Evolutionary conservation across 2,888 invertebrate species (phyloP).

Genomic region (Drosophila anceps): DNA sequence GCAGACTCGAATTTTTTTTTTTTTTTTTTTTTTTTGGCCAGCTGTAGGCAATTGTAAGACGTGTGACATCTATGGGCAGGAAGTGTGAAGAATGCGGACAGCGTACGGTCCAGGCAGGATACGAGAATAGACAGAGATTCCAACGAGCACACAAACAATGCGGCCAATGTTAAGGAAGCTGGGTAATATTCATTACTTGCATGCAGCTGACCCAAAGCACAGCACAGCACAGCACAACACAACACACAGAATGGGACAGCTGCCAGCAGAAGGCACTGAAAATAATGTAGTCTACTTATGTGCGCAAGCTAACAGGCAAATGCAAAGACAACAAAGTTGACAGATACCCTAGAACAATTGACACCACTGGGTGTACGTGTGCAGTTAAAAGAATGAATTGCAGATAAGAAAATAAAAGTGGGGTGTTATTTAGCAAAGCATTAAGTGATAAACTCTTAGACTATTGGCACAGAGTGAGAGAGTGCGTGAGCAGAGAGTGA

Average conservation of each 20-base stretch:
- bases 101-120: not conserved
- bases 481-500: not conserved
- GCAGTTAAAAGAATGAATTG: not conserved
- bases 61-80: constrained; percentile 54
- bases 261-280: constrained; percentile 29
- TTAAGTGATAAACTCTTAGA: too few relatives aligned
- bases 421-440: not conserved
- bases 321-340: constrained; percentile 49
- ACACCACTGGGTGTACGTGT: not conserved
- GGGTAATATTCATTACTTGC: constrained; percentile 56
- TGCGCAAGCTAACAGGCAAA: constrained; percentile 45
- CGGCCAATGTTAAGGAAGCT: constrained; percentile 39
- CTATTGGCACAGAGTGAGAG: too few relatives aligned
- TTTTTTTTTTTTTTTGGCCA: constrained; percentile 26
- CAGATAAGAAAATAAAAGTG: too few relatives aligned
- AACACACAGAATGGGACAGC: constrained; percentile 18
- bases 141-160: constrained; percentile 30
- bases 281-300: constrained; percentile 55
- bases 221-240: constrained; percentile 5
- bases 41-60: constrained; percentile 57
- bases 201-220: constrained; percentile 55
- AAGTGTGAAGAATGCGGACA: constrained; percentile 28
- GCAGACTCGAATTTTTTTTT: constrained; percentile 19
- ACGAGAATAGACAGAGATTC: constrained; percentile 21
- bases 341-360: not conserved